Percentiles rank a stretch among this genome's conserved stretches.
Conservation (phyloP, 2,888 invertebrate species). For the Stenchaetothrips biformis region DNA sequence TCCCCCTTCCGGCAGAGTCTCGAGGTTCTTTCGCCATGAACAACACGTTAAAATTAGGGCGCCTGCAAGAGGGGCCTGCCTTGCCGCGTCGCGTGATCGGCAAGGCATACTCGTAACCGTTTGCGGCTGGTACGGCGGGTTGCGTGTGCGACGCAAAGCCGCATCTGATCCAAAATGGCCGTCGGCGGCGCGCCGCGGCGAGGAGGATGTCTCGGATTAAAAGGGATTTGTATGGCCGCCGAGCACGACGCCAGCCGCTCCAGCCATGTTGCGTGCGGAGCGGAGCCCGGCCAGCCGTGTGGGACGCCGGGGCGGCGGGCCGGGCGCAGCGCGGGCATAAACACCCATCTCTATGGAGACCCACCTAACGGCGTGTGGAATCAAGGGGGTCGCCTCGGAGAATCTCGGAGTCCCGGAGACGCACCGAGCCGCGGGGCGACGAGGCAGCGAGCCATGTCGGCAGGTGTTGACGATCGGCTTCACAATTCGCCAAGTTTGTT, state of each 20-base stretch:
- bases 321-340: background rate
- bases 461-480: no score
- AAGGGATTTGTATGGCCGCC: slow-evolving; percentile 16
- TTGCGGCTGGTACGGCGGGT: background rate
- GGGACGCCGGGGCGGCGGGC: slow-evolving; percentile 38
- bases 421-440: no score
- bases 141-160: background rate
- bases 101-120: background rate
- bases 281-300: background rate
- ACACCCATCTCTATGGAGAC: slow-evolving; percentile 22
- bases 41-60: no score
- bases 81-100: background rate
- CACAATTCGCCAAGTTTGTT: no score
- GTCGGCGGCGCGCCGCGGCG: background rate
- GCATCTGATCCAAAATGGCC: slow-evolving; percentile 3
- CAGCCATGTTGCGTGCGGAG: background rate
- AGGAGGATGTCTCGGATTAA: slow-evolving; percentile 4
- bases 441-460: no score
- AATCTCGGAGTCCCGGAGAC: no score
- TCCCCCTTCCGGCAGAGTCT: no score
- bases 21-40: no score
- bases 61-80: background rate
- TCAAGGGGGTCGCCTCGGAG: no score
- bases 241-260: background rate
- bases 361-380: background rate